Base-by-base conservation (phyloP, 1,140 invertebrate genomes). In the Protaetia brevitarsis region DNA sequence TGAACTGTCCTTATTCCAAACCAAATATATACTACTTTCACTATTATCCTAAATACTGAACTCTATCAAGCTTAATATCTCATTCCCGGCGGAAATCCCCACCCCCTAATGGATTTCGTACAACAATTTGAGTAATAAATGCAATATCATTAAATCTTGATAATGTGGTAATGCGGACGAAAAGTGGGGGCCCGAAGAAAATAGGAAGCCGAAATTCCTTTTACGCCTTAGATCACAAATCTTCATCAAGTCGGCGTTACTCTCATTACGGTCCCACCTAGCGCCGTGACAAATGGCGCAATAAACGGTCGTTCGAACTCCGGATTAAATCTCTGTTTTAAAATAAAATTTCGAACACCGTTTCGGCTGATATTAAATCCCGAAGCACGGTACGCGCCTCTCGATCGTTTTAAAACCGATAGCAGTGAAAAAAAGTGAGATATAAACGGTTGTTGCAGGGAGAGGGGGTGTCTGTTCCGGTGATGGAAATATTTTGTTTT, bases 241-340 rank as follows among this genome's bases (percentile, higher is more conserved):
- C 63, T 64, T 45, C 63, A 64, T 64, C 63, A 64, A 28, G 41
- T 8, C 51, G 63, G 13, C 63, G 19, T 26, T 64, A 29, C 51
- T 64, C 41, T 64, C 41, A 64, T 64, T 64, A 56, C 41, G 51
- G 41, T 51, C 21, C 63, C 41, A 56, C 63, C 41, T 28, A 51
- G 41, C 63, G 41, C 29, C 63, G 41, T 64, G 63, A 64, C 63
- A 64, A 64, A 64, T 64, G 51, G 63, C 29, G 63, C 63, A 64
- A 64, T 64, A 64, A 64, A 64, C 37, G 63, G 27, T 28, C 1
- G 63, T 51, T 51, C 51, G 63, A 41, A 64, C 37, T 6, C 36
- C 23, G 63, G 41, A 64, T 64, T 64, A 51, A 64, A 64, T 29
- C 41, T 60, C 10, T 27, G 51, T 29, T 64, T 64, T 56, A 64